A percentile compares a stretch with the other conserved stretches of the same genome.
phyloP scores from a whole-genome alignment of 2,888 invertebrate genomes.

The Coleophora flavipennella region DNA sequence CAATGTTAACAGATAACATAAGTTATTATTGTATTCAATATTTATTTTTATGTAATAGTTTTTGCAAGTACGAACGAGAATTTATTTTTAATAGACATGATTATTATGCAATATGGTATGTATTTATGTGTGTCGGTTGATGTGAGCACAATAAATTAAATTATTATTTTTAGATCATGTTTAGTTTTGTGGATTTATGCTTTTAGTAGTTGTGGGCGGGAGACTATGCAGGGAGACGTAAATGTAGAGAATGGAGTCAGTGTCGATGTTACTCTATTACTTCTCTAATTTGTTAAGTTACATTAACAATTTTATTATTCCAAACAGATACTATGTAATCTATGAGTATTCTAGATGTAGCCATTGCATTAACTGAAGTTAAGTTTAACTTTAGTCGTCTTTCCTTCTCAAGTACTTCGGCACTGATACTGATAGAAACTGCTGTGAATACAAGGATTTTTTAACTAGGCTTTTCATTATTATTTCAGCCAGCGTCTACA shows the following conservation, averaged over 20 bases:
- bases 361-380: too few species aligned
- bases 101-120: conserved; percentile 42
- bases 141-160: conserved; percentile 58
- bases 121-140: conserved; percentile 47
- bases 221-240: conserved; percentile 56
- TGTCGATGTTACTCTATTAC: conserved; percentile 23
- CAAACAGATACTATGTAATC: too few species aligned
- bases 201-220: conserved; percentile 51
- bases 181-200: conserved; percentile 42
- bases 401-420: conserved; percentile 19
- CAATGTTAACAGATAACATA: conserved; percentile 28
- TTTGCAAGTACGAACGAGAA: conserved; percentile 40
- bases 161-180: conserved; percentile 12
- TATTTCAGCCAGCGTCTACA: conserved; percentile 30
- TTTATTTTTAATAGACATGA: conserved; percentile 41
- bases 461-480: conserved; percentile 26
- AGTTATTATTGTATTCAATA: conserved; percentile 33
- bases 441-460: conserved; percentile 22
- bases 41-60: conserved; percentile 40
- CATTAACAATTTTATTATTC: too few species aligned
- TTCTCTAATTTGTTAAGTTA: too few species aligned
- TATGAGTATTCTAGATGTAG: too few species aligned
- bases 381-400: not conserved
- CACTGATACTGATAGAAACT: conserved; percentile 15
- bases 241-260: conserved; percentile 22